Evolutionary conservation across 1,140 invertebrate genomes (phyloP), one percentile per base, ranked within the genome.

Genomic region (Drosophila albomicans): DNA sequence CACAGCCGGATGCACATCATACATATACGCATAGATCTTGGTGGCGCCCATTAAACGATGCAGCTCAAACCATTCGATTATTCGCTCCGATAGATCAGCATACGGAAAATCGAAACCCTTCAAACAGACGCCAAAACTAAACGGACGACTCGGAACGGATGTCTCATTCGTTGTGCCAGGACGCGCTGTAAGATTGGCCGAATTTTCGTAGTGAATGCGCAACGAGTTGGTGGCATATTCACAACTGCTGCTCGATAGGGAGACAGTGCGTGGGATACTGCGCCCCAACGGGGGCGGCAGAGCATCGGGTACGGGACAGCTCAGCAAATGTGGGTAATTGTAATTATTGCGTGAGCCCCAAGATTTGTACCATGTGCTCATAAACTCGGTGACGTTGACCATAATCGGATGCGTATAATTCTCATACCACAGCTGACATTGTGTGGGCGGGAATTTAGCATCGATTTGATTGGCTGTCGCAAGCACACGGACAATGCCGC

Each of bases 31-130:
- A 91, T 97, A 98, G 59, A 99, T 95, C 90, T 98, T 97, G 75
- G 98, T 95, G 0, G 97, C 98, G 1, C 98, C 98, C 2, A 99
- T 93, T 3, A 98, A 93, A 8, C 95, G 94, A n/a, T 99, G 94
- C 20, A 98, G 93, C 92, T 99, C 97, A 59, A 99, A 96, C 98
- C 98, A 99, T 92, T 99, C 98, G 25, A 98, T 95, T 8, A 99
- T 93, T 13, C 97, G 94, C 0, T 98, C 96, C 0, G 97, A 98
- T 0, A 98, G 91, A 89, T 99, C 98, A 80, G 98, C 96, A 88
- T 98, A 96, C 0, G 97, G 94, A 81, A 98, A 99, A 91, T 98
- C 97, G 3, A 99, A 93, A 0, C 94, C 98, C 94, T 99, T 99
- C 4, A 99, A 97, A 92, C 98, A 99, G 0, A 99, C 97, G 1